Conservation (phyloP, 2,113 vertebrate genomes). For the Pitta sordida region DNA sequence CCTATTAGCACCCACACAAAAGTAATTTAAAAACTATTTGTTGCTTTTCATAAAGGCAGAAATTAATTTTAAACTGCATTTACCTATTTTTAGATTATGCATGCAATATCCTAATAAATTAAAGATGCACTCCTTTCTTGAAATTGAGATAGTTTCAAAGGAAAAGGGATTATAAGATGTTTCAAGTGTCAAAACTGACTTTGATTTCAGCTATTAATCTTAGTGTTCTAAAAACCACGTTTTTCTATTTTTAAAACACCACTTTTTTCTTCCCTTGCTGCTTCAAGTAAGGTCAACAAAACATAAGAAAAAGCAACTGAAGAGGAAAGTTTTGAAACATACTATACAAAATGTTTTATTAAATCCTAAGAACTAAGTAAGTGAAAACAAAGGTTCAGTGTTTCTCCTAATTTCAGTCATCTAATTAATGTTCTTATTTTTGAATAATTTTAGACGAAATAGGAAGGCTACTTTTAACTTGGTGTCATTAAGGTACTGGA, state of each 20-base stretch:
- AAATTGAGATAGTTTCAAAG: conserved; percentile 22
- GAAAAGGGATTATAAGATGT: background rate
- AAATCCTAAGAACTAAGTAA: background rate
- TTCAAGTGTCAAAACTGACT: conserved; percentile 16
- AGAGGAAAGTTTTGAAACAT: background rate
- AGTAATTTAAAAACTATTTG: background rate
- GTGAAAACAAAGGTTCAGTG: background rate
- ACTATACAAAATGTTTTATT: background rate
- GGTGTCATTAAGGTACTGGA: background rate
- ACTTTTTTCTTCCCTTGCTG: background rate
- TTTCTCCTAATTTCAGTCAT: background rate
- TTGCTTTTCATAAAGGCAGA: background rate
- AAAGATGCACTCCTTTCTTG: background rate
- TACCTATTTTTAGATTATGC: background rate
- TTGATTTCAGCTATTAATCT: conserved; percentile 18
- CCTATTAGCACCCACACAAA: background rate
- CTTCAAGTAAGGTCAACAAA: background rate
- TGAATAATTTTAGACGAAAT: background rate
- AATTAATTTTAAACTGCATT: background rate
- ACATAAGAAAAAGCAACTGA: background rate
- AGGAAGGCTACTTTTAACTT: background rate
- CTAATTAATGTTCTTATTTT: background rate
- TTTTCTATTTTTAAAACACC: background rate
- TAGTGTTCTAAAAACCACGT: background rate
- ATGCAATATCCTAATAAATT: conserved; percentile 1